Percentiles rank a stretch among this genome's conserved stretches.
These are phyloP conservation scores for Pterocles orientalis DNA, from an alignment of 2,113 vertebrate genomes.

Conservation along the genomic window DNA sequence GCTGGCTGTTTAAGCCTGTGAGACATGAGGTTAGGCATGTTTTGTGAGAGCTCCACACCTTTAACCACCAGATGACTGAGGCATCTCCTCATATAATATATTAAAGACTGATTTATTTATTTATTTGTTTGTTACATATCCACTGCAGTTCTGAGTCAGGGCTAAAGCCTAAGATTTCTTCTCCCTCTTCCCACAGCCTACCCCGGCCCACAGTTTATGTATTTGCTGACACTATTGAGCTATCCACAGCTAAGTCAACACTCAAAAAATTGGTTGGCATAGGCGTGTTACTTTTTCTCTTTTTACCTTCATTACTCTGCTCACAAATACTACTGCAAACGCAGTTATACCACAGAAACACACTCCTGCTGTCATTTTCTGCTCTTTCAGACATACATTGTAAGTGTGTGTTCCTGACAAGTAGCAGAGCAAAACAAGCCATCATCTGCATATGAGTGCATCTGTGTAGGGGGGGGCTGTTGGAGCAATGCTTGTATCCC, in stretches of 20 bases:
- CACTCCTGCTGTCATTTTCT: neutral
- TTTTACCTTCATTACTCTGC: neutral
- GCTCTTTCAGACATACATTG: neutral
- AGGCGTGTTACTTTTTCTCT: accelerated
- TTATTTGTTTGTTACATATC: neutral
- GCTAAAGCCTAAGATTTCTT: neutral
- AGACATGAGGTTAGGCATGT: neutral
- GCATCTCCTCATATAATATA: neutral
- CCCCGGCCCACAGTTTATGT: neutral
- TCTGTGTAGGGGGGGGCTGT: neutral
- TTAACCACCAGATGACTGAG: neutral
- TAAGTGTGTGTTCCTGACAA: neutral
- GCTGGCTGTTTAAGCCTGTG: neutral
- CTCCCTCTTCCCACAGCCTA: neutral
- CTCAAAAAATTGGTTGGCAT: neutral
- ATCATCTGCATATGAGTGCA: neutral
- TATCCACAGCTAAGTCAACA: neutral
- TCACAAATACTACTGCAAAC: neutral
- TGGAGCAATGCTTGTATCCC: neutral
- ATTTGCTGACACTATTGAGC: neutral
- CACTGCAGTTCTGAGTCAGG: neutral
- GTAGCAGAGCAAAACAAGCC: neutral
- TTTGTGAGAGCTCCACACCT: neutral
- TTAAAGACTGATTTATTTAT: neutral
- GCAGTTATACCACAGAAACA: neutral